Conservation (phyloP, 2,113 vertebrate genomes). For the Agapornis roseicollis region DNA sequence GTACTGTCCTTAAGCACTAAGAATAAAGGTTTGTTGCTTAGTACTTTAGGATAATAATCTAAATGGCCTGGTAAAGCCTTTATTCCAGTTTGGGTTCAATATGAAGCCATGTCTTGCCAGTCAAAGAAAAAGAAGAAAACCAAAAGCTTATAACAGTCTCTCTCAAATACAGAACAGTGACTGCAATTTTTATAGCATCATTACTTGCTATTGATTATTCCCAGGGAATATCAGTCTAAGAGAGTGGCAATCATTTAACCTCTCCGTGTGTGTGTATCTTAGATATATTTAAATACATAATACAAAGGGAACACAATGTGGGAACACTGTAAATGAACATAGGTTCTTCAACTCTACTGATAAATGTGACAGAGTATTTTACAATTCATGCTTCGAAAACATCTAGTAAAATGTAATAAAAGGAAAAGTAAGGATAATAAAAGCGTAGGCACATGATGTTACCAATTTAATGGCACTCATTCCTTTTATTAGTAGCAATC, state of each 20-base stretch:
- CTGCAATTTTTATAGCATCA: neutral
- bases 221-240: neutral
- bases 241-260: neutral
- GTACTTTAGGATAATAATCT: neutral
- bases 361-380: neutral
- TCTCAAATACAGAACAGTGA: neutral
- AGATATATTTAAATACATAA: neutral
- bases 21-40: neutral
- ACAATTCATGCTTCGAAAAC: neutral
- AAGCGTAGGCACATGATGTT: neutral
- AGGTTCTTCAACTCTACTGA: neutral
- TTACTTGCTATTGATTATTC: neutral
- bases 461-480: neutral
- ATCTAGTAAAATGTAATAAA: neutral
- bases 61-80: neutral
- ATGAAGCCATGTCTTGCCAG: neutral
- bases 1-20: neutral
- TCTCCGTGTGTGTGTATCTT: neutral
- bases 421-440: constrained; percentile 20
- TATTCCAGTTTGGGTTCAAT: neutral
- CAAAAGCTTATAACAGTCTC: neutral
- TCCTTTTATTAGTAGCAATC: constrained; percentile 51
- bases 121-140: neutral
- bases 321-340: neutral
- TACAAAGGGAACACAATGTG: neutral